These are phyloP conservation scores for Lymantria monacha DNA, from an alignment of 2,888 invertebrate genomes.

Conservation along the genomic window DNA sequence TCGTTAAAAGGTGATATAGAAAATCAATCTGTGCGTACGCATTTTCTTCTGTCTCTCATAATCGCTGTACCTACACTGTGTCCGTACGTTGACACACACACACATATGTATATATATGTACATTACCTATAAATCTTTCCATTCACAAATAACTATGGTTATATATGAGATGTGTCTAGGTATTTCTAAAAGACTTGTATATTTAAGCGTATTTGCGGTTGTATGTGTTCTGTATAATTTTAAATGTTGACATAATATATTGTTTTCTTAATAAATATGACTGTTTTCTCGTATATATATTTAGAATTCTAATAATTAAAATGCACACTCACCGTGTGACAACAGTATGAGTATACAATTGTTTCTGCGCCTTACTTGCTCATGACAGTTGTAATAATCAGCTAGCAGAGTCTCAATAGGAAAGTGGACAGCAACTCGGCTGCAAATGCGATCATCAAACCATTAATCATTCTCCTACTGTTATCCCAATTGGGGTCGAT, in stretches of 20 bases:
- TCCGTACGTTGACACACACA: background rate
- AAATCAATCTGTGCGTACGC: too few species aligned
- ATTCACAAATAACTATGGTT: conserved; percentile 1
- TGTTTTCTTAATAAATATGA: conserved; percentile 4
- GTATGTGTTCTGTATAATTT: background rate
- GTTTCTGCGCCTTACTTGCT: too few species aligned
- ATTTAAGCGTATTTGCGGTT: background rate
- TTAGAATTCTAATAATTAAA: background rate
- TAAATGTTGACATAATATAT: conserved; percentile 1
- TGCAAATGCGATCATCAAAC: too few species aligned
- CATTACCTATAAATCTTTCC: background rate
- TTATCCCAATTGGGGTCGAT: too few species aligned
- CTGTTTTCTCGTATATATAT: background rate
- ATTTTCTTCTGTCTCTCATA: background rate
- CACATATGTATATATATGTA: too few species aligned
- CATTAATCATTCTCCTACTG: too few species aligned
- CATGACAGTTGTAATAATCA: too few species aligned
- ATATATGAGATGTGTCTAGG: background rate
- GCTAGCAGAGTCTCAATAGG: too few species aligned
- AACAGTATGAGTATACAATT: too few species aligned
- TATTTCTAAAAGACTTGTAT: background rate
- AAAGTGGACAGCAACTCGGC: too few species aligned
- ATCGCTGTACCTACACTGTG: background rate
- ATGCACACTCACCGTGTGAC: too few species aligned
- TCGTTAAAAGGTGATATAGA: too few species aligned